Percentiles rank a stretch among this genome's conserved stretches.
phyloP scores from a whole-genome alignment of 2,797 vertebrate species.

The Harpagifer antarcticus region DNA sequence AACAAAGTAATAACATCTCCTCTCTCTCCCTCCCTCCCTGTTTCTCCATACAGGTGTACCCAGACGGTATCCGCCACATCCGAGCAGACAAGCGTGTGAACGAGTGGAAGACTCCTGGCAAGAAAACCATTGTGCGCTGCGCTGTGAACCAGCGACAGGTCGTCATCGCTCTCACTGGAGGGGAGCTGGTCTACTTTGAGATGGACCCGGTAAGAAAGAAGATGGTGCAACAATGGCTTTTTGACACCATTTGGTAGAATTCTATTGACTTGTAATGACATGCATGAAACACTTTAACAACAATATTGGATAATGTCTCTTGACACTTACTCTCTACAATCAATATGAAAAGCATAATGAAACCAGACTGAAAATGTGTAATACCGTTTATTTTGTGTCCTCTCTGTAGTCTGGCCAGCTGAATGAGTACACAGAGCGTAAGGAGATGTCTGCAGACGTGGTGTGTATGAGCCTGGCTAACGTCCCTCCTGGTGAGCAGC shows the following conservation, averaged over 20 bases:
- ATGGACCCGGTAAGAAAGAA: constrained; percentile 94
- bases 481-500: constrained; percentile 96
- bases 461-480: constrained; percentile 99
- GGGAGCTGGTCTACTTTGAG: constrained; percentile 98
- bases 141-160: constrained; percentile 99
- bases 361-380: neutral
- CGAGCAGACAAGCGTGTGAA: constrained; percentile 98
- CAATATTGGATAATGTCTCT: no score
- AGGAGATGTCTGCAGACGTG: constrained; percentile 98
- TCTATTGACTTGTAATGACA: neutral
- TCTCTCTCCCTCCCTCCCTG: constrained; percentile 23
- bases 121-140: constrained; percentile 98
- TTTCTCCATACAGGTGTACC: constrained; percentile 89
- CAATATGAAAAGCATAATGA: no score
- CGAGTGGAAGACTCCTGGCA: constrained; percentile 98
- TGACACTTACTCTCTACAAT: neutral
- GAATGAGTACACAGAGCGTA: constrained; percentile 98
- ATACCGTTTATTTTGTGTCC: neutral
- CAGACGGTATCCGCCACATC: constrained; percentile 97
- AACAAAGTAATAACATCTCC: neutral
- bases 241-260: neutral
- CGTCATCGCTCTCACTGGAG: constrained; percentile 97
- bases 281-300: neutral
- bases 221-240: neutral
- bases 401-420: constrained; percentile 92